phyloP scores from a whole-genome alignment of 2,797 vertebrate genomes.

The Parotocinclus haroldoi region DNA sequence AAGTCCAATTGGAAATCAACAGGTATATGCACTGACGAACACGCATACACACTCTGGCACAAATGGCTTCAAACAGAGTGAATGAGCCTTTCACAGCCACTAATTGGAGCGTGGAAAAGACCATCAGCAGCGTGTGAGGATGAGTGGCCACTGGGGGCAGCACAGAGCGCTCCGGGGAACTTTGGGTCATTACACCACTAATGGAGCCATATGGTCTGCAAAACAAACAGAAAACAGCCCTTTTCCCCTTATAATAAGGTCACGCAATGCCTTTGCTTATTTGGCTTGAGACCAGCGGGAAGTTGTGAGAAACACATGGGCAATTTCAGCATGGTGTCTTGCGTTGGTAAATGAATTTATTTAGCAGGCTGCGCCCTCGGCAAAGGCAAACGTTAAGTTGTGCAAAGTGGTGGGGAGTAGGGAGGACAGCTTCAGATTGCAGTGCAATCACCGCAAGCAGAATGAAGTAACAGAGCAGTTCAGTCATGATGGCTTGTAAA shows the following conservation, averaged over 20 bases:
- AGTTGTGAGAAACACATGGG: constrained; percentile 42
- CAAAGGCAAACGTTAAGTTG: constrained; percentile 50
- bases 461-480: constrained; percentile 12
- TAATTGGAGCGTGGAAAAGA: constrained; percentile 52
- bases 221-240: constrained; percentile 73
- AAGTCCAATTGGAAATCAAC: constrained; percentile 29
- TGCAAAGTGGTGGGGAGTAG: constrained; percentile 28
- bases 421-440: constrained; percentile 37
- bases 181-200: constrained; percentile 74
- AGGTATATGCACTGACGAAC: constrained; percentile 29
- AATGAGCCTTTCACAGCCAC: constrained; percentile 42
- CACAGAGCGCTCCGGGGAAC: constrained; percentile 60
- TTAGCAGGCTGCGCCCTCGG: constrained; percentile 44
- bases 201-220: constrained; percentile 78
- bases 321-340: constrained; percentile 50
- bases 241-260: constrained; percentile 67
- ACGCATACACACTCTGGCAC: constrained; percentile 24
- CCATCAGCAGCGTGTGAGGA: constrained; percentile 42
- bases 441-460: constrained; percentile 26
- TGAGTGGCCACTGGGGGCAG: constrained; percentile 51
- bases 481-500: constrained; percentile 28
- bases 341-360: constrained; percentile 46
- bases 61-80: constrained; percentile 35
- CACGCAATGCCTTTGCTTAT: constrained; percentile 57
- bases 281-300: constrained; percentile 49